Conservation (phyloP, 2,797 vertebrate species). For the Euphonia xanthogaster region DNA sequence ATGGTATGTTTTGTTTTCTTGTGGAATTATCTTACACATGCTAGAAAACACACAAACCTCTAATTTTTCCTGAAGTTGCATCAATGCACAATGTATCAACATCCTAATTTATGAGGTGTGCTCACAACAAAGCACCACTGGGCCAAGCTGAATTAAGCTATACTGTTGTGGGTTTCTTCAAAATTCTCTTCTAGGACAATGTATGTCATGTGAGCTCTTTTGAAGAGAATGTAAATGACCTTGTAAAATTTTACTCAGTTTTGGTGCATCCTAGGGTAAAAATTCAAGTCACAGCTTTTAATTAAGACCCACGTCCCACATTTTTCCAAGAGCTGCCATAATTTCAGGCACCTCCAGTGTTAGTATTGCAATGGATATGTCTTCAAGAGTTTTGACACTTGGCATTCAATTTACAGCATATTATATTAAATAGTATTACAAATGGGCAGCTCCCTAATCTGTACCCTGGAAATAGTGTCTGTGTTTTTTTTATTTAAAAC, state of each 20-base stretch:
- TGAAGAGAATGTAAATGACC: background rate
- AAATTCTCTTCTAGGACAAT: background rate
- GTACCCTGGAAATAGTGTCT: background rate
- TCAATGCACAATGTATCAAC: background rate
- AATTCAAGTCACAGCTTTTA: background rate
- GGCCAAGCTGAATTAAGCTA: background rate
- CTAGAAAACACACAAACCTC: background rate
- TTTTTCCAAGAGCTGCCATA: background rate
- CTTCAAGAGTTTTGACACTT: background rate
- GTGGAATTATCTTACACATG: background rate
- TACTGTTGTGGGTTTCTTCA: background rate
- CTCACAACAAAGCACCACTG: background rate
- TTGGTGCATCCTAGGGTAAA: background rate
- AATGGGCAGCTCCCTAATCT: background rate
- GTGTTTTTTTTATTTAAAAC: background rate
- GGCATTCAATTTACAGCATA: background rate
- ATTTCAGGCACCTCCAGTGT: background rate
- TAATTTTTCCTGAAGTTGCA: background rate
- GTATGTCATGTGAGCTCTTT: background rate
- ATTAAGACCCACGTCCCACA: background rate
- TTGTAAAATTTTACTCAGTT: background rate
- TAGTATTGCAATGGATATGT: background rate
- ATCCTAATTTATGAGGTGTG: background rate
- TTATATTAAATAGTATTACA: background rate
- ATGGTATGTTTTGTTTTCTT: background rate